phyloP scores from a whole-genome alignment of 2,888 invertebrate genomes.

The Tethea ocularis region DNA sequence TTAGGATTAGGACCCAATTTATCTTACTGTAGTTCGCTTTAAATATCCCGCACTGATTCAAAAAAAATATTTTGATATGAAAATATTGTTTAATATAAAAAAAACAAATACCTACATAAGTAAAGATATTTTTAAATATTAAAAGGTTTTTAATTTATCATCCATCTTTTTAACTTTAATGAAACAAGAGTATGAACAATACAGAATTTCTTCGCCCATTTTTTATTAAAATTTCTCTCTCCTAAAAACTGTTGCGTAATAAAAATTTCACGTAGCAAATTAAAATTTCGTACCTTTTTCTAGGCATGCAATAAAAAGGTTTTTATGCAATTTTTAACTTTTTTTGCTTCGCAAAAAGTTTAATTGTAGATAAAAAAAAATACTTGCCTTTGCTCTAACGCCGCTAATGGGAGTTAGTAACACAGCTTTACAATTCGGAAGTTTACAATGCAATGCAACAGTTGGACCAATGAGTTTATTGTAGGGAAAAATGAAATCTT shows the following conservation, averaged over 20 bases:
- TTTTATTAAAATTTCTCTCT: conserved; percentile 55
- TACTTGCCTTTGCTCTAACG: conserved; percentile 42
- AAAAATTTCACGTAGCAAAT: conserved; percentile 54
- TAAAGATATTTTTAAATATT: too few relatives aligned
- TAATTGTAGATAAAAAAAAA: conserved; percentile 32
- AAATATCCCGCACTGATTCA: too few relatives aligned
- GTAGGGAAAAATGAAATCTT: conserved; percentile 68
- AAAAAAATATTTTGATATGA: too few relatives aligned
- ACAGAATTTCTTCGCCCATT: conserved; percentile 8
- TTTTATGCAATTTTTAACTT: conserved; percentile 61
- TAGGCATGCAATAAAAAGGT: conserved; percentile 32
- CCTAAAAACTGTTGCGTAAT: conserved; percentile 55
- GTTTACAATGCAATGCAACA: conserved; percentile 71
- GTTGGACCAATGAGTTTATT: conserved; percentile 79
- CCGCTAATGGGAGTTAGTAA: conserved; percentile 70
- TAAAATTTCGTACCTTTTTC: conserved; percentile 20
- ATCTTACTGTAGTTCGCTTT: too few relatives aligned
- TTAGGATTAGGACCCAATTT: too few relatives aligned
- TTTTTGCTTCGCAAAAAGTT: conserved; percentile 49
- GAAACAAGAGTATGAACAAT: background rate
- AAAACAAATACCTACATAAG: too few relatives aligned
- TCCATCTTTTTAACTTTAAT: background rate
- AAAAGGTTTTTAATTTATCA: too few relatives aligned
- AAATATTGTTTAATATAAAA: too few relatives aligned
- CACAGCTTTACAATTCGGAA: conserved; percentile 70